phyloP scores from a whole-genome alignment of 2,113 vertebrate species.

The Marmota monax region DNA sequence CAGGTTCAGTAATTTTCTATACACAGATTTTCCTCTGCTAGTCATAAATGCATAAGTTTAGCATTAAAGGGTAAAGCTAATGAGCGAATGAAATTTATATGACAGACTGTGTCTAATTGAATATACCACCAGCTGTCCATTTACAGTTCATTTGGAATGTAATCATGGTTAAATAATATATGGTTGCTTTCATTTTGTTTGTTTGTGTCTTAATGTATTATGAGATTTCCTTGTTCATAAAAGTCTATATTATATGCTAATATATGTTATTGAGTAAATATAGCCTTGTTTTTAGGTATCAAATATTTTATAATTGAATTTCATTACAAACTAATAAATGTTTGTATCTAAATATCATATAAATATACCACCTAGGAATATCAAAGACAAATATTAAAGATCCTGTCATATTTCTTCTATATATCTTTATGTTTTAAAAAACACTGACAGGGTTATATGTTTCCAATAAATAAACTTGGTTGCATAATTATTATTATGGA shows the following conservation, averaged over 20 bases:
- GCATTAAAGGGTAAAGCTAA: slow-evolving; percentile 22
- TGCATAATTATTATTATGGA: background rate
- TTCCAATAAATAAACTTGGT: background rate
- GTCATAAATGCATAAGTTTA: background rate
- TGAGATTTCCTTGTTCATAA: background rate
- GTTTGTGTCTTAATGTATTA: background rate
- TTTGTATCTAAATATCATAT: background rate
- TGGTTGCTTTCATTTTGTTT: slow-evolving; percentile 6
- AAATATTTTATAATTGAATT: background rate
- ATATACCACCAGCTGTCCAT: slow-evolving; percentile 2
- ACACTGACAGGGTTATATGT: background rate
- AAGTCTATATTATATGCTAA: background rate
- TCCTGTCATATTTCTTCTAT: background rate
- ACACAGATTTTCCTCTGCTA: background rate
- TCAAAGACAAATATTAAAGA: background rate
- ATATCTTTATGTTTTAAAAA: background rate
- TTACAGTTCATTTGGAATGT: slow-evolving; percentile 49
- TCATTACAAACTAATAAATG: background rate
- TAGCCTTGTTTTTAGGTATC: background rate
- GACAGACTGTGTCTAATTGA: slow-evolving; percentile 9
- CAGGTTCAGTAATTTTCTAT: background rate
- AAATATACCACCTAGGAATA: background rate
- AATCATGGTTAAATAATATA: slow-evolving; percentile 43
- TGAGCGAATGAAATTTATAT: slow-evolving; percentile 31
- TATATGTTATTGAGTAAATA: background rate